Conservation (phyloP, 2,113 vertebrate species). For the Danionella cerebrum region DNA sequence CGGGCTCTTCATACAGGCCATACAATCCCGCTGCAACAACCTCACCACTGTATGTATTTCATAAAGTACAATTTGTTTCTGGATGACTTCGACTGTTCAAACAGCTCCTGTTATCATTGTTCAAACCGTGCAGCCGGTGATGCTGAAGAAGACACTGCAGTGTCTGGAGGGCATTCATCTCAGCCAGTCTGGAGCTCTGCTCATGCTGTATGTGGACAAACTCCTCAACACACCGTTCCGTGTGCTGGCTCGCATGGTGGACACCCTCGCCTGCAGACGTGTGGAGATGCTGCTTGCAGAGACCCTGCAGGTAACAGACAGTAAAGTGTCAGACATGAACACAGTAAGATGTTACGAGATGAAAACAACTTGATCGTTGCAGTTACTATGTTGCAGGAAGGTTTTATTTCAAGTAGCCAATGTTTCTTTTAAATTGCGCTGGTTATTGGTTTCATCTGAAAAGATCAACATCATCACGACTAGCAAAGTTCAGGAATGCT, state of each 20-base stretch:
- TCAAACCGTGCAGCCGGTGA: conserved; percentile 85
- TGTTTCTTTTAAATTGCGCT: too few relatives aligned
- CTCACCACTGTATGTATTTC: conserved; percentile 75
- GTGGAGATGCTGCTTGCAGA: conserved; percentile 97
- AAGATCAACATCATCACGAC: too few relatives aligned
- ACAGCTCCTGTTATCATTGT: background rate
- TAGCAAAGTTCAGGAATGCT: too few relatives aligned
- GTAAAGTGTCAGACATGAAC: background rate
- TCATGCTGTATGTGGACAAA: conserved; percentile 89
- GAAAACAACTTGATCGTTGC: too few relatives aligned
- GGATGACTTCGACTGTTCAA: background rate
- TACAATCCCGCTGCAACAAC: conserved; percentile 92
- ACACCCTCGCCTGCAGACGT: conserved; percentile 89
- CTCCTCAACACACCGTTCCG: conserved; percentile 85
- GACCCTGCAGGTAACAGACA: conserved; percentile 75
- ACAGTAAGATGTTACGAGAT: too few relatives aligned
- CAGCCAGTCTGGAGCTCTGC: conserved; percentile 90
- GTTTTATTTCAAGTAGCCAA: too few relatives aligned
- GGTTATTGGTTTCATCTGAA: too few relatives aligned
- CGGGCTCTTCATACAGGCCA: conserved; percentile 96
- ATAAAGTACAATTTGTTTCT: background rate
- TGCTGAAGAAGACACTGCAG: conserved; percentile 87
- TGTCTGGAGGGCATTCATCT: conserved; percentile 97
- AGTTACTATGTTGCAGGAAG: too few relatives aligned
- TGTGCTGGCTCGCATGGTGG: conserved; percentile 90